Base-by-base conservation (phyloP, 2,888 invertebrate species). In the Craniophora ligustri region DNA sequence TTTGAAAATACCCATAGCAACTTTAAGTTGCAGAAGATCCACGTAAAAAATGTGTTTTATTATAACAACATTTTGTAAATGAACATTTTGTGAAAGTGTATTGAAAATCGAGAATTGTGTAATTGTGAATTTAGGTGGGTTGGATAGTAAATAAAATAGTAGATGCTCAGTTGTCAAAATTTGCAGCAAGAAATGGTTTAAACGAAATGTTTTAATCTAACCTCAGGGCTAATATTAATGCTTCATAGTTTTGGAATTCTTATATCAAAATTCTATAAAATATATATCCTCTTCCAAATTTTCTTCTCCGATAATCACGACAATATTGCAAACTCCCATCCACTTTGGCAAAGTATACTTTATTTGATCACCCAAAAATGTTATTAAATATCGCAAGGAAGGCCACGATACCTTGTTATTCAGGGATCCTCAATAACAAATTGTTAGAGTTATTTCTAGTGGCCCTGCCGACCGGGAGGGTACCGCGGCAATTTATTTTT, bases 401-500 rank as follows among this genome's bases (percentile, higher is more conserved):
- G 54, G 44, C 47, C 49, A 67, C 61, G 74, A 72, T 78, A 72
- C 68, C 70, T 76, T 76, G 75, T 79, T 82, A 84, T 83, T 84
- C 84, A 73, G 78, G 78, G 76, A 79, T 84, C 76, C 82, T 85
- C 79, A 82, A 85, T 86, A 89, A 87, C 84, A 87, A 88, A 87
- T 86, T 84, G 83, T 83, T 80, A 67, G 77, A 84, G 82, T 81
- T 82, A 81, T 81, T 83, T 79, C 81, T 80, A 82, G 84, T 68
- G 77, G 76, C 70, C 70, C n/a, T 73, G 71, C 70, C 62, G 19
- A 42, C n/a, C n/a, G 72, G 75, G 68, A 67, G 66, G 76, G 73
- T 72, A 71, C 75, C 67, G 75, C 75, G 75, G 81, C 88, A 85
- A 91, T 90, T 91, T 92, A 91, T 92, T 89, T 91, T 89, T 88